Percentiles rank a stretch among this genome's conserved stretches.
Evolutionary conservation across 2,113 vertebrate species (phyloP).

Genomic region (Orycteropus afer): DNA sequence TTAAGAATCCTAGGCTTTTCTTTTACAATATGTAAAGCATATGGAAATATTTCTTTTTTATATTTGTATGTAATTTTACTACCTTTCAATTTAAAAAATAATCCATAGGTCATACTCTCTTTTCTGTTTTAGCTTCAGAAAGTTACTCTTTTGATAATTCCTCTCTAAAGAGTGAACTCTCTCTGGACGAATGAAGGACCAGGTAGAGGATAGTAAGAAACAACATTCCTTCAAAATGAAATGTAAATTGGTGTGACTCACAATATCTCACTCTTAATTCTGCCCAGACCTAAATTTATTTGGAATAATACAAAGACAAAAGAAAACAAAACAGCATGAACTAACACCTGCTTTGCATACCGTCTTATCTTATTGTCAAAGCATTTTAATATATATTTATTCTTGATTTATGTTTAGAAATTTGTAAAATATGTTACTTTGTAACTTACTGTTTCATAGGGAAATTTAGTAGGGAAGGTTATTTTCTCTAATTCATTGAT

Average conservation of each 20-base stretch:
- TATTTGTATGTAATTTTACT: too few relatives aligned
- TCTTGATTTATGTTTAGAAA: not conserved
- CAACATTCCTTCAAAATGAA: not conserved
- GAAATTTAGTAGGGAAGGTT: not conserved
- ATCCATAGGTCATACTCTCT: not conserved
- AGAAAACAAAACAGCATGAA: not conserved
- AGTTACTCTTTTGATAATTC: not conserved
- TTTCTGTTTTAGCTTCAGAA: not conserved
- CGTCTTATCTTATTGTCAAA: not conserved
- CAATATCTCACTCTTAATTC: not conserved
- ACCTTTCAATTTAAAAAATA: not conserved
- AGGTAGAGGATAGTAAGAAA: not conserved
- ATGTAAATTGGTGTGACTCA: not conserved
- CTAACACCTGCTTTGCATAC: not conserved
- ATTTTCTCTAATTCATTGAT: not conserved
- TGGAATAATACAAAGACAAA: not conserved
- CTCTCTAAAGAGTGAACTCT: not conserved
- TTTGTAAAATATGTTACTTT: not conserved
- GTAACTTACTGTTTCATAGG: not conserved
- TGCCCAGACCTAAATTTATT: not conserved
- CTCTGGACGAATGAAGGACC: not conserved
- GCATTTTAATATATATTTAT: not conserved
- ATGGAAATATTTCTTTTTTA: not conserved
- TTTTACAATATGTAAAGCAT: not conserved
- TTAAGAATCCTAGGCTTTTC: not conserved